These are phyloP conservation scores for Poecile montanus DNA, from an alignment of 2,797 vertebrate species.

Conservation along the genomic window DNA sequence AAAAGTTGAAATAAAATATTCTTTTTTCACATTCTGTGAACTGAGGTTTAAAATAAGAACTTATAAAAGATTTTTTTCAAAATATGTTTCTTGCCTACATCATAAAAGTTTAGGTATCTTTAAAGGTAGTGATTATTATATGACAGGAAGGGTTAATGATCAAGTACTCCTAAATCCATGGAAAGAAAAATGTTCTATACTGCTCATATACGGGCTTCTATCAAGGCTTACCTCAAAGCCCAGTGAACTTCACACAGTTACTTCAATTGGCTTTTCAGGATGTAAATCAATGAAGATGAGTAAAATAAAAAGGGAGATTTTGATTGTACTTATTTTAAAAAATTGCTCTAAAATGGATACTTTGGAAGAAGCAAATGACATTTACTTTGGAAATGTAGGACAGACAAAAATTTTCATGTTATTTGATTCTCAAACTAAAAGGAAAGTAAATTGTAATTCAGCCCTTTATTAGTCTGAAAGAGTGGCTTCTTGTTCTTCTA, in stretches of 20 bases:
- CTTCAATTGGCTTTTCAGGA: background rate
- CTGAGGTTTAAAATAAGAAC: background rate
- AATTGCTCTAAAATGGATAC: background rate
- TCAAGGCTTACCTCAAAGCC: background rate
- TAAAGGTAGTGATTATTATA: background rate
- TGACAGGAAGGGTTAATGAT: background rate
- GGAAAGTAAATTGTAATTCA: background rate
- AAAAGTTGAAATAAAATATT: background rate
- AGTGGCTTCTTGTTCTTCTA: background rate
- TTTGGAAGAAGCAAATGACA: background rate
- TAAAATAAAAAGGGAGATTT: background rate
- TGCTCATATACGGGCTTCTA: background rate
- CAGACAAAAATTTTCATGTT: background rate
- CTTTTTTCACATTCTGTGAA: background rate
- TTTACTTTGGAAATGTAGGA: background rate
- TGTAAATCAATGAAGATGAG: background rate
- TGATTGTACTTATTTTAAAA: background rate
- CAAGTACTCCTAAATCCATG: background rate
- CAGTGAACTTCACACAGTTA: background rate
- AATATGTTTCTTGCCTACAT: background rate
- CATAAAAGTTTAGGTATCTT: background rate
- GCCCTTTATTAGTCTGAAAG: background rate
- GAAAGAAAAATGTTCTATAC: background rate
- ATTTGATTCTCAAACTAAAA: background rate
- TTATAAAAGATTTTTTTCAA: background rate